These are phyloP conservation scores for Raja brachyura DNA, from an alignment of 2,113 vertebrate species.

Conservation along the genomic window DNA sequence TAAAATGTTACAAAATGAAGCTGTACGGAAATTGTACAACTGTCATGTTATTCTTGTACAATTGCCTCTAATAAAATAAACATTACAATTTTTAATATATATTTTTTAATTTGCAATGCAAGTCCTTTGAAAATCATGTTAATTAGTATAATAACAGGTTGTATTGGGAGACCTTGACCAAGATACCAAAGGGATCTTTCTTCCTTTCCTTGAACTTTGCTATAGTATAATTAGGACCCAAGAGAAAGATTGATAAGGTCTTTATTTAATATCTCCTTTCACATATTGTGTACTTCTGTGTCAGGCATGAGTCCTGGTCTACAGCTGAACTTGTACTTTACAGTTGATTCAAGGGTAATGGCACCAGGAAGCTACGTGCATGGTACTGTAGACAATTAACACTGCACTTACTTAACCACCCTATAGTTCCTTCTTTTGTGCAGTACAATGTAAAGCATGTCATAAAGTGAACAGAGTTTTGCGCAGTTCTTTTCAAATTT, in stretches of 20 bases:
- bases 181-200: not conserved
- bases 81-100: too few relatives aligned
- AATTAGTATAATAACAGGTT: not conserved
- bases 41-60: too few relatives aligned
- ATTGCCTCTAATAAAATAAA: too few relatives aligned
- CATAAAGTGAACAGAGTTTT: not conserved
- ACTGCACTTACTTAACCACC: not conserved
- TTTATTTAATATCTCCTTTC: not conserved
- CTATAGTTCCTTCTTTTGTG: not conserved
- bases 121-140: not conserved
- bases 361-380: not conserved
- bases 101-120: not conserved
- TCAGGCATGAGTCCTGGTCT: not conserved
- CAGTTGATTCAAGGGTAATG: not conserved
- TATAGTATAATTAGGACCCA: not conserved
- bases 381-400: not conserved
- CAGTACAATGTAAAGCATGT: not conserved
- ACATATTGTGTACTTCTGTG: not conserved
- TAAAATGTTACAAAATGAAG: too few relatives aligned
- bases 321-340: not conserved
- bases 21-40: too few relatives aligned
- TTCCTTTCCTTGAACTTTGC: not conserved
- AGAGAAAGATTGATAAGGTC: not conserved
- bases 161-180: not conserved
- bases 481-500: not conserved